Percentiles rank a stretch among this genome's conserved stretches.
These are phyloP conservation scores for Pogonocichla stellata DNA, from an alignment of 2,113 vertebrate genomes.

Conservation along the genomic window DNA sequence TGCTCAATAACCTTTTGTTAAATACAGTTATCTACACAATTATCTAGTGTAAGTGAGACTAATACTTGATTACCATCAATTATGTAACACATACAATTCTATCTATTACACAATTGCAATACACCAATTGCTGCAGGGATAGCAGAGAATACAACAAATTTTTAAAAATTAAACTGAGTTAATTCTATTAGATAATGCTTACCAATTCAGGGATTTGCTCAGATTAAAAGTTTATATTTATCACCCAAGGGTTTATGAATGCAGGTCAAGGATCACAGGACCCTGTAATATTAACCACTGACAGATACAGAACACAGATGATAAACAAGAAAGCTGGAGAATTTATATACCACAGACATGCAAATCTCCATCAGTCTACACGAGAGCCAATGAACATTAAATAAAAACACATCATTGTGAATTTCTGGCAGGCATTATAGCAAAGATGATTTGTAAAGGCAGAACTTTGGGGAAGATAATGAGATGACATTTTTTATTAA, in stretches of 20 bases:
- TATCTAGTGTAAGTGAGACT: not conserved
- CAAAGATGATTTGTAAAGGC: not conserved
- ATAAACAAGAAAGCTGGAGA: not conserved
- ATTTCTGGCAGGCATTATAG: not conserved
- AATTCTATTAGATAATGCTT: not conserved
- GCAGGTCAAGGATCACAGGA: not conserved
- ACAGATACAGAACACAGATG: not conserved
- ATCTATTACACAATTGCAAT: not conserved
- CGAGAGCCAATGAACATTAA: fast-evolving
- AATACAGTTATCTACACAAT: not conserved
- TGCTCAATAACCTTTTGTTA: not conserved
- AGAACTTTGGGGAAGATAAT: not conserved
- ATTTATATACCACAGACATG: not conserved
- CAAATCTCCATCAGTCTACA: not conserved
- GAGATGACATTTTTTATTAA: not conserved
- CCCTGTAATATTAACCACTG: not conserved
- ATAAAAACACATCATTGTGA: not conserved
- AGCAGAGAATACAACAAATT: not conserved
- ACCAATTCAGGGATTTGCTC: not conserved
- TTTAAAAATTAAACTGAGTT: not conserved
- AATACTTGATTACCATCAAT: not conserved
- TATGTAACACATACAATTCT: not conserved
- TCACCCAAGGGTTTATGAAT: fast-evolving
- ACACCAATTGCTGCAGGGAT: not conserved
- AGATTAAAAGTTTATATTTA: not conserved